Base-by-base conservation (phyloP, 2,888 invertebrate genomes). In the Chymomyza procnemis region DNA sequence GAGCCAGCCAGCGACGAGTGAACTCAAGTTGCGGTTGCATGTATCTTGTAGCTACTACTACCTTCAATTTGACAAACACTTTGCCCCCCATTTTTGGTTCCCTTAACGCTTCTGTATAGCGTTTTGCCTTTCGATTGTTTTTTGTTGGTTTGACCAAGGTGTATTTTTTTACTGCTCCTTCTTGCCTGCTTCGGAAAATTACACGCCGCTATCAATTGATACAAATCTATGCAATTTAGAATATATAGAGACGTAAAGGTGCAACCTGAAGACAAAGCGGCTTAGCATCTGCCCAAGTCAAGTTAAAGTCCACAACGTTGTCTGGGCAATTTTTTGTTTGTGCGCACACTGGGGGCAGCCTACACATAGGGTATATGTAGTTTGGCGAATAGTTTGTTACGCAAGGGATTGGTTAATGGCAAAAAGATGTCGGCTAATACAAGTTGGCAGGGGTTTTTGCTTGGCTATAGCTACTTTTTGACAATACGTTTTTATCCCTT, bases 171-270 rank as follows among this genome's bases (percentile, higher is more conserved):
- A 47, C 52, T 46, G 54, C 54, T 66, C 69, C 56, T 26, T 46
- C 50, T 56, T 46, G 54, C 54, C 30, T 61, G 34, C 12, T 58
- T 67, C n/a, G 73, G 57, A 62, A 76, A 65, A 70, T 76, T 73
- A 76, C 68, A 73, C 67, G 70, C 68, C 63, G 69, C 80, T 85
- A 82, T 87, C 81, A 77, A 80, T 77, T 80, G 81, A 82, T 87
- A 82, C 75, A 82, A 82, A 82, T 82, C 81, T 87, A 71, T 71
- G 73, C 73, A 71, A 71, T 73, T 74, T 68, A 69, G 87, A 76
- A 73, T 82, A 54, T 54, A 80, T 80, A 78, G 78, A 83, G 84
- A 80, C 80, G 72, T 83, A 83, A 80, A 72, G 78, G 80, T 79
- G 80, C 67, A 22, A 57, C 47, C 64, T 56, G 14, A 14, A 50